These are phyloP conservation scores for Hystrix brachyura DNA, from an alignment of 2,113 vertebrate species.

Conservation along the genomic window DNA sequence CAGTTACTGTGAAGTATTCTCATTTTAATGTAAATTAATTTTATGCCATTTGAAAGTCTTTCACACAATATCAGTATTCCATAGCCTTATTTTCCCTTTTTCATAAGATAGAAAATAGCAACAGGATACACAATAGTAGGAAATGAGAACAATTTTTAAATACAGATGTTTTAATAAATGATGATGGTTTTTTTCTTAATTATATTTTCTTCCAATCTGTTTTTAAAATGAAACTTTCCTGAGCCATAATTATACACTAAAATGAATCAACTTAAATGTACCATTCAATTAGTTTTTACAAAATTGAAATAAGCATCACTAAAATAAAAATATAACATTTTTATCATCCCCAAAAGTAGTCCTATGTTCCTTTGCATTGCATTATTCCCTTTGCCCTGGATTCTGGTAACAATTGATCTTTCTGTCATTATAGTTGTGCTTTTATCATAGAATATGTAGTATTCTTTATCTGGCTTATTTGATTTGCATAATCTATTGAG, in stretches of 20 bases:
- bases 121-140: not conserved
- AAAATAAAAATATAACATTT: not conserved
- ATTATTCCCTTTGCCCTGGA: not conserved
- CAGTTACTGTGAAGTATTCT: not conserved
- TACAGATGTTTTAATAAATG: slow-evolving; percentile 46
- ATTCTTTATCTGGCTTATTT: not conserved
- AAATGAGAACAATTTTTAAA: not conserved
- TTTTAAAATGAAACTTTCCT: not conserved
- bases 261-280: not conserved
- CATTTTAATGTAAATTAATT: slow-evolving; percentile 45
- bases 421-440: not conserved
- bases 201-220: slow-evolving; percentile 28
- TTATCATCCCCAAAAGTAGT: not conserved
- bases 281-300: not conserved
- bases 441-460: not conserved
- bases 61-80: not conserved
- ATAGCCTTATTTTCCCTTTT: not conserved
- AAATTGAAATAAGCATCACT: not conserved
- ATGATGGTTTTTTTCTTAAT: not conserved
- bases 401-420: not conserved
- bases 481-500: not conserved
- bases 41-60: not conserved
- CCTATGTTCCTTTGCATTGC: not conserved
- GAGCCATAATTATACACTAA: not conserved
- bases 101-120: not conserved